Evolutionary conservation across 1,140 invertebrate genomes (phyloP).

Genomic region (Hylyphantes graminicola): DNA sequence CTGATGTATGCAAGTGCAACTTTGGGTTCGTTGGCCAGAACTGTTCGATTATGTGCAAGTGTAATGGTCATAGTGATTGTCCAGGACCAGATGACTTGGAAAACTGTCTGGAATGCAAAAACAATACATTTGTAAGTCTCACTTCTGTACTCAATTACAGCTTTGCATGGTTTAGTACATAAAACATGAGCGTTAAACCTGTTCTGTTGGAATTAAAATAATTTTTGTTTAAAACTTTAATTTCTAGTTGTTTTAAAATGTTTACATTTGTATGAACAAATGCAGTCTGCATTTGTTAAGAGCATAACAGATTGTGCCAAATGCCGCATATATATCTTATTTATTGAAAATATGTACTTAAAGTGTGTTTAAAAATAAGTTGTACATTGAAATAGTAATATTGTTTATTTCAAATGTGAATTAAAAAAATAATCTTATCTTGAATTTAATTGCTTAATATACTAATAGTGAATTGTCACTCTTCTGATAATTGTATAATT

Average conservation of each 20-base stretch:
- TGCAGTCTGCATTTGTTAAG: no score
- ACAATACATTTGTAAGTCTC: slow-evolving; percentile 84
- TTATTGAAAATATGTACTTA: no score
- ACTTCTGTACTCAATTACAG: not conserved
- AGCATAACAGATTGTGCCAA: no score
- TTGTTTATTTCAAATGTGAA: not conserved
- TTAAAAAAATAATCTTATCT: not conserved
- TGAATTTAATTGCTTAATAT: not conserved
- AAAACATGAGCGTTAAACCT: not conserved
- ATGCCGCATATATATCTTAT: no score
- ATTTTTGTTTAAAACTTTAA: slow-evolving; percentile 33
- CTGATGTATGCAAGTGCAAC: slow-evolving; percentile 87
- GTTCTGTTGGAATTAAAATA: not conserved
- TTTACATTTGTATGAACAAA: not conserved
- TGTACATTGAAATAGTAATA: no score
- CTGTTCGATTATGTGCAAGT: slow-evolving; percentile 92
- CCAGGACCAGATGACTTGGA: slow-evolving; percentile 84
- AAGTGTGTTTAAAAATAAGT: no score
- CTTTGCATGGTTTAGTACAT: no score
- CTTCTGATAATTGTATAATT: no score
- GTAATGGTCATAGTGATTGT: slow-evolving; percentile 94
- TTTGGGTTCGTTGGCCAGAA: slow-evolving; percentile 95
- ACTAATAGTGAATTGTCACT: no score
- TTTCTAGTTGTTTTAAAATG: not conserved
- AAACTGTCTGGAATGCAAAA: slow-evolving; percentile 85